Evolutionary conservation across 2,797 vertebrate genomes (phyloP).

Genomic region (Tolypeutes matacus): DNA sequence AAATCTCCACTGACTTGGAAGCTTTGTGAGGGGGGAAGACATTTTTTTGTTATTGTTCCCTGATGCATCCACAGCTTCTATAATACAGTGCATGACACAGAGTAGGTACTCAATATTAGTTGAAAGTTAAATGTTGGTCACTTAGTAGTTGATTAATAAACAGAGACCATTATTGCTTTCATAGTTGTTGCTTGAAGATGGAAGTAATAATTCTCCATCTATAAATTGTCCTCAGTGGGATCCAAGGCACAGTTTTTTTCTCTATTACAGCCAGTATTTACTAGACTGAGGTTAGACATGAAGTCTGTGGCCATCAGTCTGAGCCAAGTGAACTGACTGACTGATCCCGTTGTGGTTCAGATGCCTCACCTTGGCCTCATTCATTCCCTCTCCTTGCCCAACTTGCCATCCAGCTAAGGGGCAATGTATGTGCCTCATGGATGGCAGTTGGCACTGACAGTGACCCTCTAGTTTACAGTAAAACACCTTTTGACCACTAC

Average conservation of each 20-base stretch:
- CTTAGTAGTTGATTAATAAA: background rate
- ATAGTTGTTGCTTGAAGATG: background rate
- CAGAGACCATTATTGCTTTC: background rate
- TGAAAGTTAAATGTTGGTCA: conserved; percentile 7
- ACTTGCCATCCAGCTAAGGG: background rate
- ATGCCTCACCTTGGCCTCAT: background rate
- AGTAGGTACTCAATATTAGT: background rate
- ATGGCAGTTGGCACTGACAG: background rate
- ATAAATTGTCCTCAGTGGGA: background rate
- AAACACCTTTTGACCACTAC: background rate
- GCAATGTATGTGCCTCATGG: background rate
- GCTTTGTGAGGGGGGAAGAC: background rate
- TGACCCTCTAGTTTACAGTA: background rate
- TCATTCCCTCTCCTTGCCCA: background rate
- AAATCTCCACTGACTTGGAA: background rate
- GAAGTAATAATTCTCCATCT: background rate
- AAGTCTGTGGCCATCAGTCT: background rate
- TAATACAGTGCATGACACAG: background rate
- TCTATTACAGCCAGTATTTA: background rate
- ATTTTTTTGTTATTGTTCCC: background rate
- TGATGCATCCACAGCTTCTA: background rate
- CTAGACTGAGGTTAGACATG: background rate
- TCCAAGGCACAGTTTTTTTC: background rate
- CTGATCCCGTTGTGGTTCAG: background rate
- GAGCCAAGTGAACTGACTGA: background rate